These are phyloP conservation scores for Geotria australis DNA, from an alignment of 2,797 vertebrate genomes.

Conservation along the genomic window DNA sequence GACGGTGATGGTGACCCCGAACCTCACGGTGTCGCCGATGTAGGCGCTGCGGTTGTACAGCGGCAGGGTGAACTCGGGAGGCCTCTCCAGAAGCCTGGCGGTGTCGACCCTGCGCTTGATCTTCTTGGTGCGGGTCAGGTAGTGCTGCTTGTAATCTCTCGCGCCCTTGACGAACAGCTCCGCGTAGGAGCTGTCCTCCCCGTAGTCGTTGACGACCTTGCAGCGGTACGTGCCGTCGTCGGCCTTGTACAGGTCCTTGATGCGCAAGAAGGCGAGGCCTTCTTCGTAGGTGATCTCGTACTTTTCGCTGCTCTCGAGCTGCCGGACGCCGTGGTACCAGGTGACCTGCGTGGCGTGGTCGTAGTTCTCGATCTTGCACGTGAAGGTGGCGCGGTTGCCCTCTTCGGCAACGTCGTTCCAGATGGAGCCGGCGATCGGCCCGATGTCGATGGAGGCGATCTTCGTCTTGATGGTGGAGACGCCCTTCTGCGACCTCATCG, in stretches of 20 bases:
- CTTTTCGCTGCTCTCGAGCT: constrained; percentile 54
- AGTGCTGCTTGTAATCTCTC: constrained; percentile 52
- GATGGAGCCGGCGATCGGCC: constrained; percentile 57
- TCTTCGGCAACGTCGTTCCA: constrained; percentile 39
- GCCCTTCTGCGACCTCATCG: constrained; percentile 58
- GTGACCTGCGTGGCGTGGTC: constrained; percentile 74
- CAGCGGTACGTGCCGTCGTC: constrained; percentile 92
- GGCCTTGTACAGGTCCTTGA: constrained; percentile 46
- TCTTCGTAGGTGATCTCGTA: constrained; percentile 79
- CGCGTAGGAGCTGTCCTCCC: constrained; percentile 70
- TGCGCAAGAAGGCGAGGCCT: constrained; percentile 45
- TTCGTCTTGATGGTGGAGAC: constrained; percentile 70
- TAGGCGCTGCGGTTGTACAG: constrained; percentile 62
- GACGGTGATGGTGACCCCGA: constrained; percentile 84
- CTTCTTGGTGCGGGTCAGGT: constrained; percentile 46
- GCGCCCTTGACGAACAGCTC: constrained; percentile 64
- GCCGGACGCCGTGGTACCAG: constrained; percentile 86
- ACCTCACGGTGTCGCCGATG: constrained; percentile 50
- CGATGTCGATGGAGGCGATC: constrained; percentile 81
- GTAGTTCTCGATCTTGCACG: constrained; percentile 79
- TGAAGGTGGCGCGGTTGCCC: constrained; percentile 43
- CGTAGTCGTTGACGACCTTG: constrained; percentile 80
- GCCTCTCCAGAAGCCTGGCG: constrained; percentile 61
- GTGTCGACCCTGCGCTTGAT: constrained; percentile 71
- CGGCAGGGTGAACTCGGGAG: constrained; percentile 91